These are phyloP conservation scores for Cecidostiba fungosa DNA, from an alignment of 2,888 invertebrate genomes.

Conservation along the genomic window DNA sequence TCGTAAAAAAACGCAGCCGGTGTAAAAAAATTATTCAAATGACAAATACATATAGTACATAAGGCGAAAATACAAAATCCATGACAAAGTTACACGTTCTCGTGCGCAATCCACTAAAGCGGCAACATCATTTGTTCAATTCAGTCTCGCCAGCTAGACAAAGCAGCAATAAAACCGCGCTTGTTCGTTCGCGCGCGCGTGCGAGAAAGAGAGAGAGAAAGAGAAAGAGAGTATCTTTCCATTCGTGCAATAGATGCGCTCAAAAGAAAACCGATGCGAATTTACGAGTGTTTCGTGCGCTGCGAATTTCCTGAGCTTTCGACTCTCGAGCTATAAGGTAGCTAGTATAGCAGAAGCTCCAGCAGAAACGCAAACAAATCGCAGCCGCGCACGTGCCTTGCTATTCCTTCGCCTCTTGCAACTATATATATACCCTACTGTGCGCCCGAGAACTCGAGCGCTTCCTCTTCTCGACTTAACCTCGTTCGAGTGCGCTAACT, in stretches of 20 bases:
- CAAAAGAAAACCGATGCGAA: constrained; percentile 3
- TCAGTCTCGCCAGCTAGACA: not conserved
- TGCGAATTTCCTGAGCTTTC: not conserved
- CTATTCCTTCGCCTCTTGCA: not conserved
- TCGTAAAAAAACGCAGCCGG: not conserved
- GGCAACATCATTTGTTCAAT: not conserved
- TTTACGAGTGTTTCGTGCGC: constrained; percentile 3
- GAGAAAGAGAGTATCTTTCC: too few species aligned
- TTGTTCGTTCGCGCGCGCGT: not conserved
- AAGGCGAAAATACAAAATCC: not conserved
- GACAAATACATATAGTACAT: not conserved
- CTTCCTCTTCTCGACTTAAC: not conserved
- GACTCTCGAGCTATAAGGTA: not conserved
- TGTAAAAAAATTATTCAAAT: not conserved
- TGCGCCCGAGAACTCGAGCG: not conserved
- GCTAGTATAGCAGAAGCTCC: not conserved
- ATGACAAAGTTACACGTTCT: not conserved
- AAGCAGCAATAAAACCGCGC: not conserved
- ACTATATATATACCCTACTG: too few species aligned
- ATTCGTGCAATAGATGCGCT: not conserved
- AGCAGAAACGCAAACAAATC: constrained; percentile 3
- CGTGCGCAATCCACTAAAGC: not conserved
- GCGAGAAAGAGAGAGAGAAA: too few species aligned
- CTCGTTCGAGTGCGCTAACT: constrained; percentile 1
- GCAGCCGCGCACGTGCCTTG: not conserved